A percentile compares a stretch with the other conserved stretches of the same genome.
These are phyloP conservation scores for Perodicticus potto DNA, from an alignment of 2,797 vertebrate genomes.

Conservation along the genomic window DNA sequence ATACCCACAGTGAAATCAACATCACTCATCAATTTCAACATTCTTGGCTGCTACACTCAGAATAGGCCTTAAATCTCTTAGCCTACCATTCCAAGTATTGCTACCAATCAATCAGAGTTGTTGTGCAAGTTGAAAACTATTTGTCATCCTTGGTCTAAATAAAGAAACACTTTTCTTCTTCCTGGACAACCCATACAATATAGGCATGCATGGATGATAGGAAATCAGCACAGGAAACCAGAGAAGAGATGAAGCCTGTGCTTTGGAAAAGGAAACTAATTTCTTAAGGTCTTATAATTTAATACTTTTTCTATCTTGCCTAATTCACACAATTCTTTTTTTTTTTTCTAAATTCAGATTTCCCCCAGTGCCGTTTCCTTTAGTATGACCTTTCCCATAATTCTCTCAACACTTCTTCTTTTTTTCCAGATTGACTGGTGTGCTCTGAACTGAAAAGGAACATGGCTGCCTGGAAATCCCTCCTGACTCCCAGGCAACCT, in stretches of 20 bases:
- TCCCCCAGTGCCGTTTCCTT: not conserved
- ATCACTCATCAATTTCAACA: not conserved
- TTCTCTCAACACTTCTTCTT: not conserved
- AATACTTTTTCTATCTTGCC: not conserved
- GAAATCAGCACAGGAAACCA: not conserved
- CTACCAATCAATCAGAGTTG: not conserved
- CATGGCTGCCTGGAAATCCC: not conserved
- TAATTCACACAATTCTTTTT: not conserved
- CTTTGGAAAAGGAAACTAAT: not conserved
- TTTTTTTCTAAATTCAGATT: not conserved
- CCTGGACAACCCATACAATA: not conserved
- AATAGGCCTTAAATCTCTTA: not conserved
- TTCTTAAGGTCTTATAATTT: not conserved
- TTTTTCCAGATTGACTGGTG: not conserved
- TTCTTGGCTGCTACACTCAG: not conserved
- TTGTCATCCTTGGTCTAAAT: not conserved
- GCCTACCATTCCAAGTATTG: not conserved
- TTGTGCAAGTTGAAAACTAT: not conserved
- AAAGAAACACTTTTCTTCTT: constrained; percentile 24
- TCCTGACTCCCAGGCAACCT: constrained; percentile 59
- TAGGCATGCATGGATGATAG: not conserved
- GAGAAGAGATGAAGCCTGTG: not conserved
- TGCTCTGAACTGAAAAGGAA: constrained; percentile 35
- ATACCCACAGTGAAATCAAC: not conserved
- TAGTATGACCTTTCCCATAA: not conserved